Percentiles rank a stretch among this genome's conserved stretches.
Evolutionary conservation across 2,888 invertebrate genomes (phyloP).

Genomic region (Pyrochroa serraticornis): DNA sequence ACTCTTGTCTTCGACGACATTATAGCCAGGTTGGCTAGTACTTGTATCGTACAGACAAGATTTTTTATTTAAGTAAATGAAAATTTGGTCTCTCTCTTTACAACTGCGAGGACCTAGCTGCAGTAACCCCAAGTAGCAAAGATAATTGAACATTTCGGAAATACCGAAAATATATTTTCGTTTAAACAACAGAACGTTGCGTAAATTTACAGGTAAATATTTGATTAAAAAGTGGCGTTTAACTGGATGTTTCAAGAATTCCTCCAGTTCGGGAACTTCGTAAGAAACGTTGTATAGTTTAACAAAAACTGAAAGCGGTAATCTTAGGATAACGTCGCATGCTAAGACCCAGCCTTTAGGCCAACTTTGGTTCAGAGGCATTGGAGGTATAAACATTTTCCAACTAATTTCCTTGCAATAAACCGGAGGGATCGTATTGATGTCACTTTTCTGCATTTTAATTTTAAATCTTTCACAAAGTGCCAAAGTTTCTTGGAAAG

Average conservation of each 20-base stretch:
- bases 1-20: slow-evolving; percentile 63
- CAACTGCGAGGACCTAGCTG: slow-evolving; percentile 70
- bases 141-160: slow-evolving; percentile 62
- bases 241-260: slow-evolving; percentile 70
- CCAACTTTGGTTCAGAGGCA: slow-evolving; percentile 66
- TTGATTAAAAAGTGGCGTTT: slow-evolving; percentile 68
- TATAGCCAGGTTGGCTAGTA: slow-evolving; percentile 66
- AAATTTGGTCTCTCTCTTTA: slow-evolving; percentile 74
- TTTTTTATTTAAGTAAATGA: slow-evolving; percentile 69
- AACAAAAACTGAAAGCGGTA: slow-evolving; percentile 75
- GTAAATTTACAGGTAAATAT: slow-evolving; percentile 63
- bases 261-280: slow-evolving; percentile 63
- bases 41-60: slow-evolving; percentile 71
- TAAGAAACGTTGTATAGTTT: slow-evolving; percentile 68
- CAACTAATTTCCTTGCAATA: slow-evolving; percentile 65
- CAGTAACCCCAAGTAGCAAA: slow-evolving; percentile 71
- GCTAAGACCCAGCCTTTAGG: slow-evolving; percentile 70
- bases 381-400: slow-evolving; percentile 75
- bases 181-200: slow-evolving; percentile 60
- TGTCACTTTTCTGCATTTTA: slow-evolving; percentile 52
- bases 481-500: slow-evolving; percentile 48
- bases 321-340: slow-evolving; percentile 70
- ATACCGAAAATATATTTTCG: slow-evolving; percentile 67
- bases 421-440: slow-evolving; percentile 58
- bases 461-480: slow-evolving; percentile 37